A percentile compares a stretch with the other conserved stretches of the same genome.
Evolutionary conservation across 2,888 invertebrate genomes (phyloP).

Genomic region (Gibbula magus): DNA sequence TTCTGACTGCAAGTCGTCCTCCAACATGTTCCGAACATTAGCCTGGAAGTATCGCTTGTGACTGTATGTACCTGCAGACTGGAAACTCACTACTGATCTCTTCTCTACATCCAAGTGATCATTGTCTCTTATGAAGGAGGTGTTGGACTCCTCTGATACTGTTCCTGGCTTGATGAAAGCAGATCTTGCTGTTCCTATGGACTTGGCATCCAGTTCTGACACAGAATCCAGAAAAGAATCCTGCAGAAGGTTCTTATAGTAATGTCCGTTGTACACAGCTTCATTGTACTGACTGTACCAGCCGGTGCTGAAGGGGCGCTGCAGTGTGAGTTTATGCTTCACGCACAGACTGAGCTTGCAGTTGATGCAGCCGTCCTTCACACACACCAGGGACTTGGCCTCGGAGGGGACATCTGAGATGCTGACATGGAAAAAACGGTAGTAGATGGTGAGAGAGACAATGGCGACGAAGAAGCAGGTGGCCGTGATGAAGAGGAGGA

Average conservation of each 20-base stretch:
- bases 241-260: slow-evolving; percentile 56
- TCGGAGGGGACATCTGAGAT: slow-evolving; percentile 39
- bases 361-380: slow-evolving; percentile 53
- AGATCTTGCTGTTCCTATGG: slow-evolving; percentile 25
- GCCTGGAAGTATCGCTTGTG: slow-evolving; percentile 56
- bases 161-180: slow-evolving; percentile 9
- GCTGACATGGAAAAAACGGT: slow-evolving; percentile 86
- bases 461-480: slow-evolving; percentile 72
- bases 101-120: slow-evolving; percentile 30
- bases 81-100: slow-evolving; percentile 41
- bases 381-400: slow-evolving; percentile 43
- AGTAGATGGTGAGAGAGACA: slow-evolving; percentile 77
- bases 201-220: slow-evolving; percentile 48
- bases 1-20: slow-evolving; percentile 21
- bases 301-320: slow-evolving; percentile 59
- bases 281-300: slow-evolving; percentile 60
- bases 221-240: slow-evolving; percentile 54
- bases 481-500: slow-evolving; percentile 45
- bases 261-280: slow-evolving; percentile 52
- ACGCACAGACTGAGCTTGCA: slow-evolving; percentile 59
- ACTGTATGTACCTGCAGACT: slow-evolving; percentile 53
- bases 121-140: background rate
- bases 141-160: slow-evolving; percentile 18
- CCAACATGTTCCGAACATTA: slow-evolving; percentile 34
- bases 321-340: slow-evolving; percentile 54